phyloP scores from a whole-genome alignment of 37 sponge, comb jelly and placozoan species.

The Halichondria panicea region DNA sequence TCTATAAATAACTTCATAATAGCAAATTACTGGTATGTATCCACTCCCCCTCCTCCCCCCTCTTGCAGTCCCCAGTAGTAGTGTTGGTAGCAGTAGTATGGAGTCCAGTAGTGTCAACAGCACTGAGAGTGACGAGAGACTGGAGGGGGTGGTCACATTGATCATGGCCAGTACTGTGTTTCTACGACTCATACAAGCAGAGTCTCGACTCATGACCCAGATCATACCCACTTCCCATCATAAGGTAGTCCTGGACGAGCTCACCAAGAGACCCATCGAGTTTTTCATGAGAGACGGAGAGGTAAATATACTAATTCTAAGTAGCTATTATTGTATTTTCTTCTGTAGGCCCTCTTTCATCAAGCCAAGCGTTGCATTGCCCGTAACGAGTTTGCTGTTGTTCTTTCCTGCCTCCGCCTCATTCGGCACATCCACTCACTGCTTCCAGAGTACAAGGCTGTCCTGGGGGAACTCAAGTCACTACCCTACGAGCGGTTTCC shows the following conservation, averaged over 20 bases:
- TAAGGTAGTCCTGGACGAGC: slow-evolving; percentile 52
- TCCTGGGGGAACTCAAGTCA: slow-evolving; percentile 35
- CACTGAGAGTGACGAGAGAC: slow-evolving; percentile 8
- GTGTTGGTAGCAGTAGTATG: neutral
- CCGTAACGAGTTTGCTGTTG: slow-evolving; percentile 40
- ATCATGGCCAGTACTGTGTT: slow-evolving; percentile 28
- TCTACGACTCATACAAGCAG: slow-evolving; percentile 70
- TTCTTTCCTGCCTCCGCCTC: slow-evolving; percentile 61
- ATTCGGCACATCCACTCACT: slow-evolving; percentile 47
- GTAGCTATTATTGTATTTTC: neutral
- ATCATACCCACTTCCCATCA: slow-evolving; percentile 74
- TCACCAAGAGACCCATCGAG: slow-evolving; percentile 67
- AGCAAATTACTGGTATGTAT: neutral
- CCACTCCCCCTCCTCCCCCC: neutral
- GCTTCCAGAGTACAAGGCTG: slow-evolving; percentile 54
- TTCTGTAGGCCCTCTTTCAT: slow-evolving; percentile 12
- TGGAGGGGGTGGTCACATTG: slow-evolving; percentile 45
- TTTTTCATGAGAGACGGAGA: slow-evolving; percentile 78
- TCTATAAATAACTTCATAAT: no score
- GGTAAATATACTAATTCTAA: slow-evolving; percentile 46
- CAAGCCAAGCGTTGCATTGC: slow-evolving; percentile 48
- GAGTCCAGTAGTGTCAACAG: slow-evolving; percentile 7
- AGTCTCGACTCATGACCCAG: slow-evolving; percentile 69
- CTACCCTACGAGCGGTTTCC: slow-evolving; percentile 26
- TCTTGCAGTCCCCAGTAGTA: neutral